Base-by-base conservation (phyloP, 2,113 vertebrate genomes). In the Cyrtonyx montezumae region DNA sequence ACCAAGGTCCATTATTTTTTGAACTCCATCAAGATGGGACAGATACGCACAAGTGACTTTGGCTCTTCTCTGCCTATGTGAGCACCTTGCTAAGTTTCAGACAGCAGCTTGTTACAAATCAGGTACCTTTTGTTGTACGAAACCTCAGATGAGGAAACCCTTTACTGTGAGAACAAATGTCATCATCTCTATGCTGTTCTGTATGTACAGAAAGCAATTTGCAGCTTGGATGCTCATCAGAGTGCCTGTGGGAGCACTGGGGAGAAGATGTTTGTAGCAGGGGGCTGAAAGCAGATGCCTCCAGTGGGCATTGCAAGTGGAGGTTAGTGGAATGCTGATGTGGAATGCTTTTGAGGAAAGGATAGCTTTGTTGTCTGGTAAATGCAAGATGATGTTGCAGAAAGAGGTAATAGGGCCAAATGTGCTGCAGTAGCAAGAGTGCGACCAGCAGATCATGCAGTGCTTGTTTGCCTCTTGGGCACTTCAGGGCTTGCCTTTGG, bases 311-410 rank as follows among this genome's bases (percentile, higher is more conserved):
- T 77, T 92, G 84, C 90, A 94, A 69, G 75, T 66, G 55, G 71
- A 65, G n/a, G 65, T 80, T 92, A 84, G 82, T 86, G 84, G 63
- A 83, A 49, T 74, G 71, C 80, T 91, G 85, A 73, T 55, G 53
- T 63, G 79, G 37, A 63, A 85, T 87, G 49, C 58, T 90, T 76
- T 88, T 91, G 68, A 84, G 92, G 65, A 59, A 91, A 67, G 37
- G 76, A 83, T 87, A 84, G 79, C 79, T 61, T 92, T 15, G 28
- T 80, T 32, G n/a, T 73, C 85, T 90, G 74, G 1, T 91, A 87
- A 91, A 22, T 77, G 48, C 55, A 79, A 84, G 74, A 56, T 95
- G 85, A 94, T 78, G 43, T 77, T 84, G 88, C 85, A 93, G 59
- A 84, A 94, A 73, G 37, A 84, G 30, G 56, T 84, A 71, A 46